Base-by-base conservation (phyloP, 2,797 vertebrate genomes). In the Echiichthys vipera region DNA sequence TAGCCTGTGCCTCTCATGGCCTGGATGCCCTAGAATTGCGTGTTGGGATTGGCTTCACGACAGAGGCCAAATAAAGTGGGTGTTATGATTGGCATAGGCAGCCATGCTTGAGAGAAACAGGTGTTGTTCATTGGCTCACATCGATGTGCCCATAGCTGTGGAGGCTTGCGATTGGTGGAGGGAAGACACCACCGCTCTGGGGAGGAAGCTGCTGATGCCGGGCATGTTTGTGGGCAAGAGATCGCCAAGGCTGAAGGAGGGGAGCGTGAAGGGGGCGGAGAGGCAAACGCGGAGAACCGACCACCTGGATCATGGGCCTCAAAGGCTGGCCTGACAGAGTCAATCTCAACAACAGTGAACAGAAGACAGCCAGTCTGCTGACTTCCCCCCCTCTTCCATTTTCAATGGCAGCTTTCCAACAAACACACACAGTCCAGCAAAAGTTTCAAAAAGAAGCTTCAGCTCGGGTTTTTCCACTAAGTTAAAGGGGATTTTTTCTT, bases 301-400 rank as follows among this genome's bases (percentile, higher is more conserved):
- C 92, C 91, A 93, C 91, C 92, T 93, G 92, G 90, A 91, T 88
- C 80, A 78, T 12, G 22, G 72, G 78, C 86, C 91, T 91, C 89
- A 89, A 85, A 91, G 79, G 83, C 83, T 36, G 61, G 75, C 74
- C 89, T 89, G 90, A 92, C 91, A 91, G 77, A 84, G 81, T 84
- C 88, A 86, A 93, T 90, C 77, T 85, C 81, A 85, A 87, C 85
- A 83, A 89, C 84, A 86, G 88, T 84, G 85, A 85, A 92, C 79
- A 88, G 89, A 92, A 92, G 92, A 93, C 92, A 90, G 75, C 74
- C 78, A 85, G 90, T 89, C 91, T 91, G 89, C 93, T 91, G 86
- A 93, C 89, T 91, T 89, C 84, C 84, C 80, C n/a, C 87, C 83
- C 83, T 62, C 83, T 83, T 75, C 75, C 84, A 88, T 93, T 93